These are phyloP conservation scores for Noctilio leporinus DNA, from an alignment of 2,113 vertebrate genomes.

Conservation along the genomic window DNA sequence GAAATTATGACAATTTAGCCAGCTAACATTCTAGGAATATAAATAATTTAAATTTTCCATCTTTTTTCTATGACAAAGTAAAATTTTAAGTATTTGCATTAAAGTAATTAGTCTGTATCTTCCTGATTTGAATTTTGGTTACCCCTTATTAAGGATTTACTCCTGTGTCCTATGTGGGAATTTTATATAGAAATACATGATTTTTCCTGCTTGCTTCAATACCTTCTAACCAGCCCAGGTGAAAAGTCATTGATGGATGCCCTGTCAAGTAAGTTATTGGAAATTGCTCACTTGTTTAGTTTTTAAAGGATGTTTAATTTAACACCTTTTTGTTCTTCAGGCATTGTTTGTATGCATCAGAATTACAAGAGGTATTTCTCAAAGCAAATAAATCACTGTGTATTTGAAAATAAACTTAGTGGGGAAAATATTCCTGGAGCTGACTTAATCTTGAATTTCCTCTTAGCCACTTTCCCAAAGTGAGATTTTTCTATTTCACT, in stretches of 20 bases:
- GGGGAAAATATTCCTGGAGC: neutral
- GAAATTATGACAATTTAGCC: constrained; percentile 30
- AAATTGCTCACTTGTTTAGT: constrained; percentile 41
- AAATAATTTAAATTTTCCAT: constrained; percentile 49
- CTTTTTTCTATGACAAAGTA: constrained; percentile 43
- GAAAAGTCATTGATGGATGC: constrained; percentile 47
- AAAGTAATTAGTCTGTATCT: constrained; percentile 21
- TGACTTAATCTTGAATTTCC: constrained; percentile 8
- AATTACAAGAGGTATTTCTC: constrained; percentile 28
- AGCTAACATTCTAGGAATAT: constrained; percentile 32
- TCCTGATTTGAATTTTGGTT: constrained; percentile 29
- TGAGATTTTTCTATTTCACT: neutral
- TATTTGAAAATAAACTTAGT: constrained; percentile 46
- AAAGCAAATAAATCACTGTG: constrained; percentile 40
- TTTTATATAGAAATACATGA: neutral
- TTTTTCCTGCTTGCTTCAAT: neutral
- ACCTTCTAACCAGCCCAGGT: neutral
- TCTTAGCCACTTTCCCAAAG: constrained; percentile 12
- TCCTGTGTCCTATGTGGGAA: neutral
- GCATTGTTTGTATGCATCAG: constrained; percentile 29
- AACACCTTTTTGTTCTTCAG: constrained; percentile 41
- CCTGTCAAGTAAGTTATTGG: constrained; percentile 29
- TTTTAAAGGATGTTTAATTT: constrained; percentile 51
- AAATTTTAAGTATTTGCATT: constrained; percentile 31
- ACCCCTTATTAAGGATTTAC: neutral